Percentiles rank a stretch among this genome's conserved stretches.
Evolutionary conservation across 2,113 vertebrate genomes (phyloP).

Genomic region (Pachycephala philippinensis): DNA sequence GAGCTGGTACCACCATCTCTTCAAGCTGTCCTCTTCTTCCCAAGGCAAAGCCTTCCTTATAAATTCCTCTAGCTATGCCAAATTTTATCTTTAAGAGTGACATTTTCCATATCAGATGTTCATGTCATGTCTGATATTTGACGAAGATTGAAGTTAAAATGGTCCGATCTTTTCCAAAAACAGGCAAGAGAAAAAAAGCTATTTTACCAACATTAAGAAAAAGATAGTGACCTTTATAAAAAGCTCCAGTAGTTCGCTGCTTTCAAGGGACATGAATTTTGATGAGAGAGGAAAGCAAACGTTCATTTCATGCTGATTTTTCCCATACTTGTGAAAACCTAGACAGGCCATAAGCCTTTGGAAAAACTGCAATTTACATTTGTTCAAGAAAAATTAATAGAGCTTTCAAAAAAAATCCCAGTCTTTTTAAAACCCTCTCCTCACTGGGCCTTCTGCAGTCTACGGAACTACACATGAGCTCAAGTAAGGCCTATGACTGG

Average conservation of each 20-base stretch:
- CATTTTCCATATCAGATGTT: neutral
- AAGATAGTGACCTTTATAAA: slow-evolving; percentile 1
- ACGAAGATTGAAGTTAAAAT: neutral
- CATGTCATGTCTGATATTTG: neutral
- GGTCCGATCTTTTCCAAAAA: neutral
- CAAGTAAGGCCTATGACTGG: neutral
- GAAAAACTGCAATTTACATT: slow-evolving; percentile 2
- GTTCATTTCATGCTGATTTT: slow-evolving; percentile 11
- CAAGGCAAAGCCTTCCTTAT: neutral
- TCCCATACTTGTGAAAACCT: neutral
- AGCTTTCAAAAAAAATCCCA: neutral
- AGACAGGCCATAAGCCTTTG: neutral
- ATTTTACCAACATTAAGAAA: neutral
- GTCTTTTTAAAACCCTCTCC: neutral
- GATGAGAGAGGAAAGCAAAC: neutral
- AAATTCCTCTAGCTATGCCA: neutral
- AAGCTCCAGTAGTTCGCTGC: neutral
- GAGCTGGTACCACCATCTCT: neutral
- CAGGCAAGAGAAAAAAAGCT: neutral
- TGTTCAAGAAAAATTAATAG: neutral
- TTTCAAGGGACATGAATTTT: slow-evolving; percentile 45
- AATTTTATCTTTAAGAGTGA: neutral
- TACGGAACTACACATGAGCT: neutral
- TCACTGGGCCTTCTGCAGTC: neutral
- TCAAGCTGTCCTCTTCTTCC: neutral